Evolutionary conservation across 30 jellyfish, hydroid and myxozoan genomes (phyloP).

Genomic region (Aurelia aurita complex sp. Pacific): DNA sequence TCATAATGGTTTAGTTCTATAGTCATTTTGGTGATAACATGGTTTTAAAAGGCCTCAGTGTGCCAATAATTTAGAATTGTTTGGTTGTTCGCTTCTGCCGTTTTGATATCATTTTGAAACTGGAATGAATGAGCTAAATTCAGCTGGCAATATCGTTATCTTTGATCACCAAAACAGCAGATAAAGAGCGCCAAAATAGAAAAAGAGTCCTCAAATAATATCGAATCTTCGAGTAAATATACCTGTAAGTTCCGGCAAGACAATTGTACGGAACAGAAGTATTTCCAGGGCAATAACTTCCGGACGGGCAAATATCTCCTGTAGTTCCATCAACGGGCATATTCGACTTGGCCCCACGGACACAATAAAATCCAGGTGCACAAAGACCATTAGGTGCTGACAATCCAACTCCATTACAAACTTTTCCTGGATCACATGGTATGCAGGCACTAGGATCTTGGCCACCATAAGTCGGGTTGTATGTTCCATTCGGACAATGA

Average conservation of each 20-base stretch:
- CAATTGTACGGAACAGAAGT: slow-evolving; percentile 71
- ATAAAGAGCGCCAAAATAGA: no score
- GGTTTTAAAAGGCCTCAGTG: no score
- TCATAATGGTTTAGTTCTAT: no score
- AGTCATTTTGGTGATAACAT: no score
- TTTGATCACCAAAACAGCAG: no score
- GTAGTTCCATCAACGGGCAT: slow-evolving; percentile 85
- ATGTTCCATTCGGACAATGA: slow-evolving; percentile 93
- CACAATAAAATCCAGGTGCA: slow-evolving; percentile 91
- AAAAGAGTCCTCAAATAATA: no score
- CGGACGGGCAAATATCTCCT: slow-evolving; percentile 91
- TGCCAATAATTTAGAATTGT: no score
- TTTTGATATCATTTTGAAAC: no score
- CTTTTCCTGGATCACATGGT: slow-evolving; percentile 88
- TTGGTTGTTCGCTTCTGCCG: no score
- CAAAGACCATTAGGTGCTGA: slow-evolving; percentile 85
- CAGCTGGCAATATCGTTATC: no score
- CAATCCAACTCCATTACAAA: slow-evolving; percentile 85
- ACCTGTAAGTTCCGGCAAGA: slow-evolving; percentile 92
- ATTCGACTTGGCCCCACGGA: slow-evolving; percentile 70
- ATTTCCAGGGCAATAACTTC: slow-evolving; percentile 93
- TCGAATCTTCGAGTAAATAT: no score
- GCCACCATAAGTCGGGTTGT: slow-evolving; percentile 85
- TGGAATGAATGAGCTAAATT: no score
- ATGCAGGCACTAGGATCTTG: slow-evolving; percentile 56